Percentiles rank a stretch among this genome's conserved stretches.
Evolutionary conservation across 2,113 vertebrate species (phyloP).

Genomic region (Strix uralensis): DNA sequence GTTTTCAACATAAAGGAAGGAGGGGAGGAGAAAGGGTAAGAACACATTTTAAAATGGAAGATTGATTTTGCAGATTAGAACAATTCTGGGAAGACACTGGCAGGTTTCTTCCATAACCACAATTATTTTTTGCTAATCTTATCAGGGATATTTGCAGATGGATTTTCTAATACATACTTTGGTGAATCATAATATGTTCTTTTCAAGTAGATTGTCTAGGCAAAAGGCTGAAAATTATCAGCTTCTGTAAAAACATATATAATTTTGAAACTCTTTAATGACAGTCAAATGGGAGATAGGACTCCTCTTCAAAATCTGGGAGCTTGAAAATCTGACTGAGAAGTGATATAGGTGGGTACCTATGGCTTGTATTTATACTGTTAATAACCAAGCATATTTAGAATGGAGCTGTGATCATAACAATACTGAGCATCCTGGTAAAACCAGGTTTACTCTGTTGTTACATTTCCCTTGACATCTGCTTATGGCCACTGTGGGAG

Average conservation of each 20-base stretch:
- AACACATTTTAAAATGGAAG: slow-evolving; percentile 6
- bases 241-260: not conserved
- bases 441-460: not conserved
- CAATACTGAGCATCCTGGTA: not conserved
- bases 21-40: not conserved
- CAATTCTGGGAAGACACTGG: not conserved
- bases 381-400: not conserved
- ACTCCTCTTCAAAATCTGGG: not conserved
- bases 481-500: not conserved
- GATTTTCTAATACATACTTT: not conserved
- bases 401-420: not conserved
- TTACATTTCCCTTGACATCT: not conserved
- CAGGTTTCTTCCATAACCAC: not conserved
- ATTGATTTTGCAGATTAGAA: not conserved
- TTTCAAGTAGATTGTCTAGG: not conserved
- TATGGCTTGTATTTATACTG: not conserved
- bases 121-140: not conserved
- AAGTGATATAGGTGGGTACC: not conserved
- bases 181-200: not conserved
- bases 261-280: not conserved
- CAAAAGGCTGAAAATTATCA: not conserved
- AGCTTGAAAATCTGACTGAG: not conserved
- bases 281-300: not conserved
- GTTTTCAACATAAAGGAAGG: not conserved
- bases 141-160: not conserved